phyloP scores from a whole-genome alignment of 2,888 invertebrate species.

The Scaeva pyrastri region DNA sequence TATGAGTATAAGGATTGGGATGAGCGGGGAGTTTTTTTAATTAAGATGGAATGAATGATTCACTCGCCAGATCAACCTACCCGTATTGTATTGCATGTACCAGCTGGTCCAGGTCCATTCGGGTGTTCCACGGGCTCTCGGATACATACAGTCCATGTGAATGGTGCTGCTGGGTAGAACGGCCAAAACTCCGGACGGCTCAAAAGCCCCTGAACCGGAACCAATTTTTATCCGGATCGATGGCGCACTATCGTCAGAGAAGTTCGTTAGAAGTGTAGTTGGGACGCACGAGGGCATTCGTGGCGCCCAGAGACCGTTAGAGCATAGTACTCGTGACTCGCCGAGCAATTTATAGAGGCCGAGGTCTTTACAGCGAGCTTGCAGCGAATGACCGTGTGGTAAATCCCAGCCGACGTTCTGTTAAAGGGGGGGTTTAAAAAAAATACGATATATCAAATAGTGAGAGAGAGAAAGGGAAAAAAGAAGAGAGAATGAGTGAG shows the following conservation, averaged over 20 bases:
- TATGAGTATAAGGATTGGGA: too few species aligned
- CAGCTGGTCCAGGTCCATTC: slow-evolving; percentile 96
- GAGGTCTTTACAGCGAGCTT: slow-evolving; percentile 91
- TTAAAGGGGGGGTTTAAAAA: slow-evolving; percentile 50
- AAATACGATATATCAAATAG: slow-evolving; percentile 34
- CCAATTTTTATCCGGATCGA: slow-evolving; percentile 91
- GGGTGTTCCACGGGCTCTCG: slow-evolving; percentile 90
- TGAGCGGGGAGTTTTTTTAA: slow-evolving; percentile 51
- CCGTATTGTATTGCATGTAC: slow-evolving; percentile 90
- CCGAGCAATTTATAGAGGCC: slow-evolving; percentile 94
- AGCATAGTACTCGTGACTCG: slow-evolving; percentile 90
- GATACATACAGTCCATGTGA: slow-evolving; percentile 92
- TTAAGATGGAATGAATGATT: slow-evolving; percentile 68
- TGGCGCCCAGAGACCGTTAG: slow-evolving; percentile 92
- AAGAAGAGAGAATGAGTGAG: neutral
- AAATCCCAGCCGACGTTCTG: slow-evolving; percentile 87
- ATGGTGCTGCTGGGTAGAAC: slow-evolving; percentile 91
- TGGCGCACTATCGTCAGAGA: slow-evolving; percentile 93
- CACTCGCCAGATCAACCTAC: slow-evolving; percentile 83
- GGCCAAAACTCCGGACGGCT: slow-evolving; percentile 91
- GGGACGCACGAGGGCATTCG: slow-evolving; percentile 92
- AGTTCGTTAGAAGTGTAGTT: slow-evolving; percentile 94
- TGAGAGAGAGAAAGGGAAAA: neutral
- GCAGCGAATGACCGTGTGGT: slow-evolving; percentile 91
- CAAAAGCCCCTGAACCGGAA: slow-evolving; percentile 91